Base-by-base conservation (phyloP, 2,113 vertebrate species). In the Tragelaphus buxtoni region DNA sequence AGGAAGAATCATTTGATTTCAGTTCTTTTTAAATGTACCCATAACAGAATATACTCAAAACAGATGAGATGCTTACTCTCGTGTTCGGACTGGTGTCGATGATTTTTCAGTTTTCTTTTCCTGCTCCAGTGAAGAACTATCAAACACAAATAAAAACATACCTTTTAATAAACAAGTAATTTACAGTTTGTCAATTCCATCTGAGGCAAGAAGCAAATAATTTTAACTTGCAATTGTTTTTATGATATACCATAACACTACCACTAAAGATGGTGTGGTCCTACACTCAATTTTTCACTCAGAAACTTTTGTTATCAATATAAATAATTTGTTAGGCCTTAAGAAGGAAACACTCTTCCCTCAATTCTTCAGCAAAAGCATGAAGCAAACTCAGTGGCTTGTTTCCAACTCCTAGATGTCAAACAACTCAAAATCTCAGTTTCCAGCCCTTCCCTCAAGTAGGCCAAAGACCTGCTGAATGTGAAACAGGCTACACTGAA, bases 121-220 rank as follows among this genome's bases (percentile, higher is more conserved):
- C 47, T 99, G 99, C 87, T 98, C 98, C 74, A 99, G 0, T 85
- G 98, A 99, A 87, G 99, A 99, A 80, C 99, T 99, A 98, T 95
- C 72, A 88, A 98, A 97, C 88, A 72, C 10, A 79, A 92, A 51
- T 90, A 84, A 95, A 51, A 97, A 32, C 4, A 96, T 18, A 55
- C 0, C 88, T 97, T 76, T 80, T 84, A 96, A 93, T 89, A 85
- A 91, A 42, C 30, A 82, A 60, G 32, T 90, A 61, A 88, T n/a
- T 82, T 39, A 79, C 14, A 90, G 56, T 13, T 84, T 97, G 13
- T 56, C 39, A 79, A 76, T 83, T 95, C 47, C 89, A 95, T 63
- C 30, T 69, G 10, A 94, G 28, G 12, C 20, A 77, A 94, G 14
- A 91, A 93, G 14, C 13, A 95, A 94, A 90, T 79, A 90, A 81